Base-by-base conservation (phyloP, 2,888 invertebrate species). In the Coelopa pilipes region DNA sequence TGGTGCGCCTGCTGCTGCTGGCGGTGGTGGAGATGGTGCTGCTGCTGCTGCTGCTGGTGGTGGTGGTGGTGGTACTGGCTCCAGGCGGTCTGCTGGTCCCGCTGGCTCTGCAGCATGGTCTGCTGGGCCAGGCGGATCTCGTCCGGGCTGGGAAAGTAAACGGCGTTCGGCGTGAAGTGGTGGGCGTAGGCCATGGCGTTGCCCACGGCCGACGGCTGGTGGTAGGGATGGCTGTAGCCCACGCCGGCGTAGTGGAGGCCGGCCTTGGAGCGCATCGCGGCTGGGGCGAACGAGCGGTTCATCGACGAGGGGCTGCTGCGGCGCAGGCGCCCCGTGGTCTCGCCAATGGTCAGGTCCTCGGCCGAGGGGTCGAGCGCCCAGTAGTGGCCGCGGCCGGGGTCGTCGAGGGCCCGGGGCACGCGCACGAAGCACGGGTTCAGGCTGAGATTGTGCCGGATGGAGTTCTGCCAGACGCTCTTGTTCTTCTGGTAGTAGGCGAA, bases 401-500 rank as follows among this genome's bases (percentile, higher is more conserved):
- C 98, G 88, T 99, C 98, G 88, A 98, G 96, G 82, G 96, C 96
- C 13, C 99, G 89, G 0, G 97, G 96, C 59, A 96, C 95, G 89
- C 97, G 97, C 63, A 98, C 95, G 88, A 99, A 99, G 85, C 97
- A 97, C 88, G 98, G 97, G 97, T 98, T 69, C 95, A 90, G 80
- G 95, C 86, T 86, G 0, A 86, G 76, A 68, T 84, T 86, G 75
- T 86, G 86, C 0, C 86, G 80, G 24, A 86, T 98, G 0, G 97
- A 97, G 85, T 99, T 99, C 89, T 99, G 98, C 98, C 98, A 99
- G 5, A 97, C 98, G 83, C 96, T 97, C 82, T 96, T 97, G 87
- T 98, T 98, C 86, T 98, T 96, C 74, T 94, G 92, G 87, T 99
- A 99, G 87, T 97, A 99, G 0, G 98, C 96, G 83, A 98, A 99